These are phyloP conservation scores for Bolinopsis microptera DNA, from an alignment of 37 sponge, comb jelly and placozoan species.

Conservation along the genomic window DNA sequence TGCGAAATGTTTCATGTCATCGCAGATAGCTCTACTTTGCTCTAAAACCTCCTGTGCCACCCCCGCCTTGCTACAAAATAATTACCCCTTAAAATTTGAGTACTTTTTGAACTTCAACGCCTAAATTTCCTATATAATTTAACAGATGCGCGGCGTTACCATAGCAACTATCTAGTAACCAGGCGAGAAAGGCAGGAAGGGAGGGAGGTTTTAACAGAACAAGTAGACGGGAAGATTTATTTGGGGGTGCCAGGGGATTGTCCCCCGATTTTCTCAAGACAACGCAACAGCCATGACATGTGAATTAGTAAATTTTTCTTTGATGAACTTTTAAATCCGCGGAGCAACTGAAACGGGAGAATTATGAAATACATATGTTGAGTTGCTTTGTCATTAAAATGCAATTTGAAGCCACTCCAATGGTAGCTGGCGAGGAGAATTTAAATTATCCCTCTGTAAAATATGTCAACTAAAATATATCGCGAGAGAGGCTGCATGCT, in stretches of 20 bases:
- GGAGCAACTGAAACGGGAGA: not conserved
- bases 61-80: not conserved
- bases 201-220: not conserved
- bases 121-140: not conserved
- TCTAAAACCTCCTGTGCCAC: not conserved
- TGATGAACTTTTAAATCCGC: not conserved
- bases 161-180: too few species aligned
- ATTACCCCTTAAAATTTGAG: conserved; percentile 3
- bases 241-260: not conserved
- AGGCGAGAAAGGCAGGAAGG: not conserved
- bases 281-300: not conserved
- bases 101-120: not conserved
- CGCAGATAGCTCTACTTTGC: not conserved
- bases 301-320: not conserved
- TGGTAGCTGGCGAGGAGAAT: conserved; percentile 8
- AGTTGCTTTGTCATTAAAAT: conserved; percentile 53
- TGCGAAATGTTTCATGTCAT: not conserved
- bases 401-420: conserved; percentile 34
- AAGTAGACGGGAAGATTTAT: not conserved
- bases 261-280: not conserved
- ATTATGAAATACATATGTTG: not conserved
- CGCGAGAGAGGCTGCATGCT: not conserved
- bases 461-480: not conserved
- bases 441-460: not conserved
- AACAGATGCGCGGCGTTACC: not conserved